Evolutionary conservation across 2,888 invertebrate genomes (phyloP), one percentile per base, ranked within the genome.

Genomic region (Drosophila tanythrix): DNA sequence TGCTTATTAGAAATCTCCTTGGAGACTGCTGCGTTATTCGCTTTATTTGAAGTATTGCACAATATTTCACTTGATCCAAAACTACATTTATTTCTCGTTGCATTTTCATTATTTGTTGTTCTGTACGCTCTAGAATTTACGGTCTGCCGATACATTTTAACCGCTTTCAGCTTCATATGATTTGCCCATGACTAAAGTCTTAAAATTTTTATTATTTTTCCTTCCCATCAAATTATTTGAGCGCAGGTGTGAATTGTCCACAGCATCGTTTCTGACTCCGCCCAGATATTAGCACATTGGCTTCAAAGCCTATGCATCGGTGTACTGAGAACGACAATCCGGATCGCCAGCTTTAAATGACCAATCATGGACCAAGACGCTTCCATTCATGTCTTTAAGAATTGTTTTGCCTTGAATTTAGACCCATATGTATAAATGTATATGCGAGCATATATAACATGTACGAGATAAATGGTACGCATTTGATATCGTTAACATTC

Each of bases 191-290:
- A 79, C 74, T 74, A 60, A 59, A 57, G 46, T n/a, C 35, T 40
- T 21, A 29, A 25, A 15, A 36, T 59, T 58, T 27, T 40, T 53
- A 21, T 59, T 27, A 59, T 71, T 62, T 36, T 21, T 48, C 29
- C 57, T 48, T 52, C n/a, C 53, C 38, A 62, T 25, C 35, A 15
- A 25, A 11, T 50, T 21, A 33, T 48, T 53, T 36, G n/a, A 76
- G 52, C 21, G 31, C 74, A 50, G 51, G 52, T 57, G 52, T 60
- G 59, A 74, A 60, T 59, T 52, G 57, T 43, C 25, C 52, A 31
- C 55, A 43, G 5, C 31, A 46, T 58, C 35, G 10, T 55, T 74
- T 60, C 50, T 67, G 76, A 79, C 91, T 90, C 91, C 90, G 90
- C 90, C 91, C 82, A 65, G 51, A 74, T 76, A 83, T 74, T 67